These are phyloP conservation scores for Adoxophyes honmai DNA, from an alignment of 1,140 invertebrate species.

Conservation along the genomic window DNA sequence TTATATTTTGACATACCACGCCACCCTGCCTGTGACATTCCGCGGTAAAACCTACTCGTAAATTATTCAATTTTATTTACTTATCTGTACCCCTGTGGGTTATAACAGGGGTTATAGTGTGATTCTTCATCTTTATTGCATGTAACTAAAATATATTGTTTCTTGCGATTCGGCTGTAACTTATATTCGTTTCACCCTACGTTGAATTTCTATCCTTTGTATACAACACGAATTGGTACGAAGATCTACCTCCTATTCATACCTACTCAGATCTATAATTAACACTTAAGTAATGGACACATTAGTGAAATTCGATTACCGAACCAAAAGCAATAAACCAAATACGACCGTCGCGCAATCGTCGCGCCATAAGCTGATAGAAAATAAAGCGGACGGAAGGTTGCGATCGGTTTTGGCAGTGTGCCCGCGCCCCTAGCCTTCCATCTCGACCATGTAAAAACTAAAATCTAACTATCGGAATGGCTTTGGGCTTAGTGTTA, in stretches of 20 bases:
- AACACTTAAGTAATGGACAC: no score
- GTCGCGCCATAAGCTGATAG: slow-evolving; percentile 38
- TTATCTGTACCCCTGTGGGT: slow-evolving; percentile 38
- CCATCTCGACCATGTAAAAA: slow-evolving; percentile 35
- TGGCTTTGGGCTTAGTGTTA: slow-evolving; percentile 16
- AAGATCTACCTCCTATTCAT: no score
- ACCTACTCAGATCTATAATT: no score
- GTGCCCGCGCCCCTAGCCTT: slow-evolving; percentile 39
- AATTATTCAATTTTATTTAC: slow-evolving; percentile 68
- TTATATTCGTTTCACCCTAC: no score
- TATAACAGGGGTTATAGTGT: slow-evolving; percentile 25
- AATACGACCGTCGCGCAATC: slow-evolving; percentile 21
- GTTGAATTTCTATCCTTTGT: no score
- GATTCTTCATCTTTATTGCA: slow-evolving; percentile 19
- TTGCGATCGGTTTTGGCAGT: slow-evolving; percentile 46
- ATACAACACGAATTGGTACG: no score
- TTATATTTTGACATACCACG: slow-evolving; percentile 73
- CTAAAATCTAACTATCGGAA: slow-evolving; percentile 32
- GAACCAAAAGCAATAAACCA: no score
- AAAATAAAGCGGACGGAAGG: slow-evolving; percentile 41
- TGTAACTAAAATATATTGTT: background rate
- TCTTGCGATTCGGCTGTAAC: background rate
- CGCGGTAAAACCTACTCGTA: slow-evolving; percentile 60
- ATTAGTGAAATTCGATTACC: no score
- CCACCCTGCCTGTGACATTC: slow-evolving; percentile 62